These are phyloP conservation scores for Caradrina clavipalpis DNA, from an alignment of 2,888 invertebrate species.

Conservation along the genomic window DNA sequence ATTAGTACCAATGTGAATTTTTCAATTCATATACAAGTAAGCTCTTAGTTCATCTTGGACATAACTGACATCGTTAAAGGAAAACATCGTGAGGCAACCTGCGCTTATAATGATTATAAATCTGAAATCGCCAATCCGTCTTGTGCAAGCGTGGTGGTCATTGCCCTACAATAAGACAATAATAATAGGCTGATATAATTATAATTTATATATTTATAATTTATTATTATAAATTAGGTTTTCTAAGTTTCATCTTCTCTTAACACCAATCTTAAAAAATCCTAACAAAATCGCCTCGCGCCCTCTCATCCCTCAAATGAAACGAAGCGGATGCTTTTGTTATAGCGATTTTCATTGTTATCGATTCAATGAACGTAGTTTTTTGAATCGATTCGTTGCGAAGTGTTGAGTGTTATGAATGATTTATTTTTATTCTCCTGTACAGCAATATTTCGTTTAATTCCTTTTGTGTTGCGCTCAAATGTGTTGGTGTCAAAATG, in stretches of 20 bases:
- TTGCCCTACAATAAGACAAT: too few relatives aligned
- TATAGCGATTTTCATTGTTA: conserved; percentile 87
- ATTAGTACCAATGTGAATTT: too few relatives aligned
- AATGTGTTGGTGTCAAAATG: conserved; percentile 77
- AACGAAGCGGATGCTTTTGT: conserved; percentile 78
- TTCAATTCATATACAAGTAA: too few relatives aligned
- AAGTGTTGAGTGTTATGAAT: conserved; percentile 87
- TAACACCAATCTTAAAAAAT: background rate
- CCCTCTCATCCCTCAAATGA: conserved; percentile 64
- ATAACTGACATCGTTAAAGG: too few relatives aligned
- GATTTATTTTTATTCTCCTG: conserved; percentile 83
- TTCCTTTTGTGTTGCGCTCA: conserved; percentile 58
- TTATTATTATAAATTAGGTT: too few relatives aligned
- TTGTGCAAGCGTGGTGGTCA: too few relatives aligned
- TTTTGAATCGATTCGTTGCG: conserved; percentile 84
- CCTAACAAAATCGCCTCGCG: conserved; percentile 33
- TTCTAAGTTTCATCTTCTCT: background rate
- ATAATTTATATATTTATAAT: too few relatives aligned
- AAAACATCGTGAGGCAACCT: too few relatives aligned
- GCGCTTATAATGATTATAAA: too few relatives aligned
- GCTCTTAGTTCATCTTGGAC: too few relatives aligned
- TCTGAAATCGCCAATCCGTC: too few relatives aligned
- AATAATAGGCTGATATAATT: too few relatives aligned
- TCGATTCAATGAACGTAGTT: conserved; percentile 87
- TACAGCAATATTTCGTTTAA: conserved; percentile 69